Evolutionary conservation across 2,888 invertebrate species (phyloP), one percentile per base, ranked within the genome.

Genomic region (Acrocera orbiculus): DNA sequence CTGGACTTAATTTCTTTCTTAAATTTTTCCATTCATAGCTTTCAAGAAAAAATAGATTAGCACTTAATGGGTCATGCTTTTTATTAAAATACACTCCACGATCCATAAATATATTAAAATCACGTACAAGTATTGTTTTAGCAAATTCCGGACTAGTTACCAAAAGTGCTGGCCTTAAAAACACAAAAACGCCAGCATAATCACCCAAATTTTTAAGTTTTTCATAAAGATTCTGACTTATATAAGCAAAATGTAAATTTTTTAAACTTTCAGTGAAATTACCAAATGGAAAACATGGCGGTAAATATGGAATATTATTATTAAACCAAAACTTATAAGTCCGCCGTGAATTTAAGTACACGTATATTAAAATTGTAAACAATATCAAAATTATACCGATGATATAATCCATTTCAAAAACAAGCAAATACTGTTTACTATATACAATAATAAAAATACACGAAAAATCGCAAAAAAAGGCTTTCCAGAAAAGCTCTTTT

Each of bases 61-160:
- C 34, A 9, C 39, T 36, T 13, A 42, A 26, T 10, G 43, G 44
- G 28, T 45, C 42, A 24, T 35, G 17, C 30, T 40, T 33, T 30
- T 30, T 33, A 35, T 44, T 41, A 5, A 30, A 40, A 31, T 41
- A 44, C 3, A 40, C 16, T 5, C 42, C 42, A 17, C 42, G 44
- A 39, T 44, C 39, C 4, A 29, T 26, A 32, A 44, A 44, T 7
- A 16, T 23, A 26, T 27, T 24, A 24, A 41, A 44, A 27, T 43
- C 43, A 10, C 36, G 34, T 8, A 38, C 32, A 4, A 39, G 31
- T 17, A 44, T 30, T 16, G 30, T 36, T 29, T 42, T 41, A 2
- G 37, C 35, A 9, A 43, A 34, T 15, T 41, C 41, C 13, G 40
- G 32, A 31, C 36, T 33, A 2, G 30, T 34, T 9, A 39, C 34